Evolutionary conservation across 2,113 vertebrate species (phyloP), one percentile per base, ranked within the genome.

Genomic region (Crotophaga sulcirostris): DNA sequence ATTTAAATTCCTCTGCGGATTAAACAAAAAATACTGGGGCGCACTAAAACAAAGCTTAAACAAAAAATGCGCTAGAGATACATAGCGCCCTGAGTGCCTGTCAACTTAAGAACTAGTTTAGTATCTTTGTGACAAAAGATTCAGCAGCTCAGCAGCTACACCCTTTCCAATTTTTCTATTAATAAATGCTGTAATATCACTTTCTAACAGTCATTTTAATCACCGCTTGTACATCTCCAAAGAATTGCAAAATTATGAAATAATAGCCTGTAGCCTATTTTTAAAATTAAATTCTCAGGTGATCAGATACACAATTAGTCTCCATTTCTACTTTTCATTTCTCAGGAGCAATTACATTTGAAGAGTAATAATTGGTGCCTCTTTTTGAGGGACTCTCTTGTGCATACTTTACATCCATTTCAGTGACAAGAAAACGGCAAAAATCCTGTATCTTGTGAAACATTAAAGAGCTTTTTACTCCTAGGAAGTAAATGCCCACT

Each of bases 281-380:
- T 96, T 86, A 83, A 93, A 96, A 96, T 89, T 95, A 90, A 86
- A 96, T 88, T 95, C 93, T 96, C 95, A 95, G 81, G 92, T 94
- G 93, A 96, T 87, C 84, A 74, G 73, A 93, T 90, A 89, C 55
- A 95, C 94, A 95, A 96, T 96, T 97, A 95, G 91, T 89, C 58
- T 95, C 86, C 51, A 80, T 77, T 94, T 97, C 91, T 94, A 90
- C 36, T 63, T 89, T 67, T 88, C 62, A 92, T 92, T 95, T 93
- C 95, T 96, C 94, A 78, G 58, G 93, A 94, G 93, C 93, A 96
- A 96, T 84, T 96, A 89, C 67, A 91, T 83, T 70, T 82, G 63
- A 96, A 93, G 93, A 93, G 76, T 84, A 96, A 82, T 94, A 95
- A 96, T 67, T 78, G 93, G 78, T 81, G 67, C 80, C 83, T 86